phyloP scores from a whole-genome alignment of 2,113 vertebrate genomes.

The Eolophus roseicapilla region DNA sequence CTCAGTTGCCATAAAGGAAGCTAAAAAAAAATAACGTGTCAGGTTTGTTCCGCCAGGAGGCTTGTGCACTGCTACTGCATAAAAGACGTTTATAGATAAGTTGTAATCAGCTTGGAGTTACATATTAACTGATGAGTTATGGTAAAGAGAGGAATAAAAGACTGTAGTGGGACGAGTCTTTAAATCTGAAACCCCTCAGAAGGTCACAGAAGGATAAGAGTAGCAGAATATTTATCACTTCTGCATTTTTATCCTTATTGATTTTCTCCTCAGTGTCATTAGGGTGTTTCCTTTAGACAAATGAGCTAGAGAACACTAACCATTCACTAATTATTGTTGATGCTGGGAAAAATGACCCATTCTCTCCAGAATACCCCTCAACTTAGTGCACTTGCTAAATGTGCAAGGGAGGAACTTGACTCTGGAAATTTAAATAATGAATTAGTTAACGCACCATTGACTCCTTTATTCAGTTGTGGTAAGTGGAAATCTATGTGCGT shows the following conservation, averaged over 20 bases:
- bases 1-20: not conserved
- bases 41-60: not conserved
- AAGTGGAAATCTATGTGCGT: conserved; percentile 40
- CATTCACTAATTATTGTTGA: conserved; percentile 67
- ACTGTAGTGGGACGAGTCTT: conserved; percentile 52
- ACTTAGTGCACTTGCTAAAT: conserved; percentile 32
- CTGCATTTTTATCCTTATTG: conserved; percentile 62
- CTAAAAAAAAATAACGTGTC: not conserved
- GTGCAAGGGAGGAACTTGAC: conserved; percentile 40
- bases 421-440: conserved; percentile 65
- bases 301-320: conserved; percentile 32
- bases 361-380: conserved; percentile 18
- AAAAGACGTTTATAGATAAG: conserved; percentile 61
- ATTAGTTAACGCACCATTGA: conserved; percentile 48
- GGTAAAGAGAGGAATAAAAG: conserved; percentile 29
- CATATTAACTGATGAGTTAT: conserved; percentile 68
- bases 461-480: conserved; percentile 25
- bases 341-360: not conserved
- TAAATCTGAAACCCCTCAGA: conserved; percentile 42
- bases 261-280: conserved; percentile 38
- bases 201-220: conserved; percentile 62
- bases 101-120: conserved; percentile 63
- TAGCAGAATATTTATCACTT: conserved; percentile 55
- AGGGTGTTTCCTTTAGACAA: conserved; percentile 61
- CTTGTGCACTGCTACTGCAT: conserved; percentile 3